Conservation (phyloP, 92 coral and sea anemone species). For the Zoanthus sansibaricus region DNA sequence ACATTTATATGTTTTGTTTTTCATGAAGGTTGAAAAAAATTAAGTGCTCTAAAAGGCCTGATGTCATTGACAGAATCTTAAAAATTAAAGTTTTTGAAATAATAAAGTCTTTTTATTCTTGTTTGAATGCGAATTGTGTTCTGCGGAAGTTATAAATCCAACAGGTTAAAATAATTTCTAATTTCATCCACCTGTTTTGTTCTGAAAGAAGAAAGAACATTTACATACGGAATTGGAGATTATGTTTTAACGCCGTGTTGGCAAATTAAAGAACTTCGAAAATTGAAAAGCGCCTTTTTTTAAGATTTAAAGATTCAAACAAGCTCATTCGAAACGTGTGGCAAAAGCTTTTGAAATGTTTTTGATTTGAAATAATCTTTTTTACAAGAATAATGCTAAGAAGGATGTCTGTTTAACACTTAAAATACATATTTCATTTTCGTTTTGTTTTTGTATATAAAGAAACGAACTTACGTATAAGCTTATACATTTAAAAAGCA, state of each 20-base stretch:
- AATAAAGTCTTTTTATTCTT: neutral
- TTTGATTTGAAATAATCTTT: too few relatives aligned
- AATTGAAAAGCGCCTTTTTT: neutral
- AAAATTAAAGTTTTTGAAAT: neutral
- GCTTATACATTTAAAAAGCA: too few relatives aligned
- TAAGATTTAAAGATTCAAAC: neutral
- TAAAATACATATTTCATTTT: too few relatives aligned
- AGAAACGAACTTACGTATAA: too few relatives aligned
- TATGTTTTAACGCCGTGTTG: neutral
- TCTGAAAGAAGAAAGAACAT: neutral
- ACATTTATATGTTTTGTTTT: neutral
- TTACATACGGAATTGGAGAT: neutral
- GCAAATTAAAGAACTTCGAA: neutral
- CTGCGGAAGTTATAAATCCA: neutral
- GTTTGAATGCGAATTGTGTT: slow-evolving; percentile 1
- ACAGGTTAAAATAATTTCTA: neutral
- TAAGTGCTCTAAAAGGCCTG: neutral
- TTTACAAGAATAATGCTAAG: too few relatives aligned
- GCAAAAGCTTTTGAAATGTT: too few relatives aligned
- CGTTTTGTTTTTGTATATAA: too few relatives aligned
- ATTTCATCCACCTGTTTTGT: neutral
- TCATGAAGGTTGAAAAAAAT: neutral
- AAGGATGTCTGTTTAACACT: too few relatives aligned
- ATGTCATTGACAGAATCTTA: neutral
- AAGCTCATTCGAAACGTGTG: too few relatives aligned